Evolutionary conservation across 1,140 invertebrate species (phyloP).

Genomic region (Drosophila kikkawai): DNA sequence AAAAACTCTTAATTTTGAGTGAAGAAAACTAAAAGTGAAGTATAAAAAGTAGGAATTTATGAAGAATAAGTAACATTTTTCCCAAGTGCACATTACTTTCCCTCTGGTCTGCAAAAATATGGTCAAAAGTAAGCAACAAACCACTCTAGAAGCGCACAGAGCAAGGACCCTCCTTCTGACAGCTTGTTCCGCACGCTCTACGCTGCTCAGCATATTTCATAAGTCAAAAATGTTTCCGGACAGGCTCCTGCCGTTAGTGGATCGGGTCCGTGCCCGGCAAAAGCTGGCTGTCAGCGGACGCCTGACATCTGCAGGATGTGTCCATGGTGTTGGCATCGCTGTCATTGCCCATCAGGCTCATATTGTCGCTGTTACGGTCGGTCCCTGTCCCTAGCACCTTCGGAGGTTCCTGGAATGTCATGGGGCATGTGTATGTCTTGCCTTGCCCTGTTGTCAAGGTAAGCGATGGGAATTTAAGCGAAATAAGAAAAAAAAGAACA

Average conservation of each 20-base stretch:
- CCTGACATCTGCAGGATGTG: conserved; percentile 67
- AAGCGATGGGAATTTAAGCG: conserved; percentile 50
- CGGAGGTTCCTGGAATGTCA: conserved; percentile 1
- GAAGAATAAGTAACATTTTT: not conserved
- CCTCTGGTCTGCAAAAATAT: not conserved
- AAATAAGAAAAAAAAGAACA: conserved; percentile 15
- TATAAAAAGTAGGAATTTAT: not conserved
- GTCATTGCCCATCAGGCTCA: conserved; percentile 69
- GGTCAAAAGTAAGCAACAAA: conserved; percentile 19
- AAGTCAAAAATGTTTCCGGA: conserved; percentile 60
- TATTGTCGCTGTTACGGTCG: conserved; percentile 16
- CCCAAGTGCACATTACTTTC: not conserved
- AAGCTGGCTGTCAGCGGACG: conserved; percentile 63
- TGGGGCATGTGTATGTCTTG: not conserved
- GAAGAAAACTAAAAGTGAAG: too few relatives aligned
- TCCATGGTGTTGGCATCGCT: conserved; percentile 60
- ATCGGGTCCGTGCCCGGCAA: conserved; percentile 37
- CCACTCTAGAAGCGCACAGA: not conserved
- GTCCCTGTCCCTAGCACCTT: conserved; percentile 7
- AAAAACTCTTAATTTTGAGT: not conserved
- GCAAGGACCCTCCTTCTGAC: conserved; percentile 12
- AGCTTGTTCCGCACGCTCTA: conserved; percentile 32
- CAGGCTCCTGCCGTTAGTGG: conserved; percentile 35
- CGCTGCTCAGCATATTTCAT: conserved; percentile 67
- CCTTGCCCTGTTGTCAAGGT: conserved; percentile 51